Base-by-base conservation (phyloP, 2,888 invertebrate species). In the Nephrotoma flavescens region DNA sequence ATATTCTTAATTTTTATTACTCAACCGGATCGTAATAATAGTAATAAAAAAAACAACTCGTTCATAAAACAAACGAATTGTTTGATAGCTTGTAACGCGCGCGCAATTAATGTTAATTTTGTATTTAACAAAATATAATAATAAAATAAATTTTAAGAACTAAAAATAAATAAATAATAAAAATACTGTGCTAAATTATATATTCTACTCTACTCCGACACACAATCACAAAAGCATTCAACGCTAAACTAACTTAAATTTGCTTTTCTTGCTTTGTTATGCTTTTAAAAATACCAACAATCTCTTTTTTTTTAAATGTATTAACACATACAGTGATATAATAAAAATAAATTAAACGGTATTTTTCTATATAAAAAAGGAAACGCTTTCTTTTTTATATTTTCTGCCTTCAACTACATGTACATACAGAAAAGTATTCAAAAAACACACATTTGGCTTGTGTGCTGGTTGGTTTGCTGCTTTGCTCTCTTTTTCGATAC, bases 241-340 rank as follows among this genome's bases (percentile, higher is more conserved):
- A 84, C 84, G 84, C 84, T 84, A 41, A 84, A 84, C 84, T 84
- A 84, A 84, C 84, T 84, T 84, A 84, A 84, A 84, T 84, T 84
- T 84, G 84, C 84, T 84, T 84, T 84, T 84, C 84, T 84, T 84
- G 84, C 84, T 84, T 84, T 84, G 84, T 84, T 84, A 84, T 84
- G 41, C 42, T 84, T 84, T 84, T 84, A 84, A 84, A 84, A 84
- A 42, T 84, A 84, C 71, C 71, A 71, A 71, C 84, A 84, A 84
- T 84, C 41, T 84, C 84, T 42, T 42, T 42, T 42, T 83, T 42
- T 84, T 42, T 84, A 84, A 84, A 41, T 84, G 42, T 42, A 84
- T 42, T 42, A 42, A 84, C 84, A 84, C 84, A 84, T 84, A 84
- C 42, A 84, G 42, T 84, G 84, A 42, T 84, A 84, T 41, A 84